Evolutionary conservation across 2,888 invertebrate species (phyloP).

Genomic region (Enchytraeus crypticus): DNA sequence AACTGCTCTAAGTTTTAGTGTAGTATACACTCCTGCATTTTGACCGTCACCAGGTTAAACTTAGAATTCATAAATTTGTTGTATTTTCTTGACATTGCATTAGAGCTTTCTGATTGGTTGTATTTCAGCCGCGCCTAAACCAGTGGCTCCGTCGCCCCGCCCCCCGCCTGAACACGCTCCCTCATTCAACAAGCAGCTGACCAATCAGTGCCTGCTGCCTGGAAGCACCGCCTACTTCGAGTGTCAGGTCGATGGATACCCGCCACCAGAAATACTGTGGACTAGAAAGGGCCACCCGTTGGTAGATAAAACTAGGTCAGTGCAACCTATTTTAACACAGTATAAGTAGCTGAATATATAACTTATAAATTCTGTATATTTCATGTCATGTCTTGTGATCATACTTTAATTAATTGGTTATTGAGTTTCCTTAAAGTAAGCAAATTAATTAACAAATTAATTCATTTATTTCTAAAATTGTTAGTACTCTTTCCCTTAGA

Average conservation of each 20-base stretch:
- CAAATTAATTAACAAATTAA: not conserved
- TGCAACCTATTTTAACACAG: not conserved
- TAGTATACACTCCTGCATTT: too few relatives aligned
- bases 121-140: constrained; percentile 4
- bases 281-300: constrained; percentile 38
- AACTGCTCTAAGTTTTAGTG: too few relatives aligned
- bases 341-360: not conserved
- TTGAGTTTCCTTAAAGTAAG: too few relatives aligned
- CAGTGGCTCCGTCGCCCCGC: constrained; percentile 1
- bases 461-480: too few relatives aligned
- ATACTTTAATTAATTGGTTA: too few relatives aligned
- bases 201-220: constrained; percentile 41
- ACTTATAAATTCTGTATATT: not conserved
- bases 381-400: not conserved
- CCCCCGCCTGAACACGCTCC: constrained; percentile 20
- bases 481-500: too few relatives aligned
- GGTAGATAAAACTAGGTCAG: constrained; percentile 41
- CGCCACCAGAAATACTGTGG: constrained; percentile 46
- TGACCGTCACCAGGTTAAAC: too few relatives aligned
- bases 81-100: too few relatives aligned
- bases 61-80: too few relatives aligned
- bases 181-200: constrained; percentile 29
- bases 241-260: constrained; percentile 41
- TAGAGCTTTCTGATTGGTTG: too few relatives aligned
- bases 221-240: constrained; percentile 47